Base-by-base conservation (phyloP, 2,888 invertebrate genomes). In the Amphipoea oculea region DNA sequence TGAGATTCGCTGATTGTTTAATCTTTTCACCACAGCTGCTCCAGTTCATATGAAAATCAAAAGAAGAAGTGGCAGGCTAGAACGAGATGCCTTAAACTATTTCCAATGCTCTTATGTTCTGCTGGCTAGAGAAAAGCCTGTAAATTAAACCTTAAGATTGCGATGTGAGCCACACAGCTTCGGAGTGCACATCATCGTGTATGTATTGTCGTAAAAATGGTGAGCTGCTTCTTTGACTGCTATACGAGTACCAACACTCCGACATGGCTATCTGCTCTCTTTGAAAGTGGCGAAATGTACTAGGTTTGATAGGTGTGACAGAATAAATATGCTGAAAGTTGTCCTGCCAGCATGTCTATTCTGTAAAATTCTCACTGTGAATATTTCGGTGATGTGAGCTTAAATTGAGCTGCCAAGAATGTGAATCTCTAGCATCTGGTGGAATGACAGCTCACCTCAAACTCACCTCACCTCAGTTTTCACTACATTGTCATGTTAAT, bases 161-260 rank as follows among this genome's bases (percentile, higher is more conserved):
- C 96, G 96, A 96, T 92, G 96, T 96, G 96, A 96, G 96, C 96
- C 94, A 91, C 94, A 95, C 96, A 91, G 95, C 93, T 89, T 90
- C 83, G 91, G 88, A 90, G 73, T 78, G 71, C 63, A 73, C 51
- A 91, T 91, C 91, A 92, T 91, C 90, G 90, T 90, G 92, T 93
- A 92, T 36, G 83, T 78, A 68, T 70, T 63, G 71, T 87, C 87
- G 88, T 88, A 85, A 88, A 87, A 87, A 88, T 88, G 66, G 65
- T 78, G 74, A 79, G 72, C 70, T 62, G 65, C 48, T 51, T 51
- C 76, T 87, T 57, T 79, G 65, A 82, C 70, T 63, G 54, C 29
- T 65, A 23, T n/a, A n/a, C 29, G 29, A 29, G 29, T 63, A 45
- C 36, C 36, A 54, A 54, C 23, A 54, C 23, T 54, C 54, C 1